Percentiles rank a stretch among this genome's conserved stretches.
These are phyloP conservation scores for Oreotragus oreotragus DNA, from an alignment of 2,113 vertebrate species.

Conservation along the genomic window DNA sequence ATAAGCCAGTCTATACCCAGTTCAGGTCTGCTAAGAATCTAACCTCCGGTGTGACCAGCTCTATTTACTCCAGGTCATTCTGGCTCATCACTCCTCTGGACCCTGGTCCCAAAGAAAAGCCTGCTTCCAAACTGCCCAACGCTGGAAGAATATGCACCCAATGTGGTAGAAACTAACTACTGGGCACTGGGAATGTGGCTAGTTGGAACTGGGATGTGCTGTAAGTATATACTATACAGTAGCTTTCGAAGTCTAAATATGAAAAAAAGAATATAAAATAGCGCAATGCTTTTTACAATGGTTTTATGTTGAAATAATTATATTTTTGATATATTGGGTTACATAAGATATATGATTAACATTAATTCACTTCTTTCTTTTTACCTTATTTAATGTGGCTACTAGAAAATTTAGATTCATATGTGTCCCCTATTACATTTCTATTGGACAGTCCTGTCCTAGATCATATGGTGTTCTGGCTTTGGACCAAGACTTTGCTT, in stretches of 20 bases:
- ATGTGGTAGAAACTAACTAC: neutral
- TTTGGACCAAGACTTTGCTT: neutral
- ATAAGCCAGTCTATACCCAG: neutral
- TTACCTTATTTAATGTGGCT: neutral
- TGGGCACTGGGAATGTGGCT: neutral
- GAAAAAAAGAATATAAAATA: neutral
- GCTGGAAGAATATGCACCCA: neutral
- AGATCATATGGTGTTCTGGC: constrained; percentile 7
- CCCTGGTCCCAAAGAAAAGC: constrained; percentile 34
- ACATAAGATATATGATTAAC: constrained; percentile 25
- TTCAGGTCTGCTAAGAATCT: neutral
- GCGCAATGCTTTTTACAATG: constrained; percentile 18
- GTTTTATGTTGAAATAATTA: neutral
- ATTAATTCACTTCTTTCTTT: constrained; percentile 33
- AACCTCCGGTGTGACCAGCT: neutral
- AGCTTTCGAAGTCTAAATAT: constrained; percentile 22
- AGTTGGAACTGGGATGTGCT: neutral
- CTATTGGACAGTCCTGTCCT: constrained; percentile 3
- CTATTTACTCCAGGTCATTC: constrained; percentile 32
- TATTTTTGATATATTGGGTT: neutral
- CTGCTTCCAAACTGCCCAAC: neutral
- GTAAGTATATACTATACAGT: neutral
- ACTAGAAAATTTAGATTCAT: neutral
- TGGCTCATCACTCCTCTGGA: constrained; percentile 7
- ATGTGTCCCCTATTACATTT: constrained; percentile 11